These are phyloP conservation scores for Dendrocincla tyrannina DNA, from an alignment of 2,797 vertebrate genomes.

Conservation along the genomic window DNA sequence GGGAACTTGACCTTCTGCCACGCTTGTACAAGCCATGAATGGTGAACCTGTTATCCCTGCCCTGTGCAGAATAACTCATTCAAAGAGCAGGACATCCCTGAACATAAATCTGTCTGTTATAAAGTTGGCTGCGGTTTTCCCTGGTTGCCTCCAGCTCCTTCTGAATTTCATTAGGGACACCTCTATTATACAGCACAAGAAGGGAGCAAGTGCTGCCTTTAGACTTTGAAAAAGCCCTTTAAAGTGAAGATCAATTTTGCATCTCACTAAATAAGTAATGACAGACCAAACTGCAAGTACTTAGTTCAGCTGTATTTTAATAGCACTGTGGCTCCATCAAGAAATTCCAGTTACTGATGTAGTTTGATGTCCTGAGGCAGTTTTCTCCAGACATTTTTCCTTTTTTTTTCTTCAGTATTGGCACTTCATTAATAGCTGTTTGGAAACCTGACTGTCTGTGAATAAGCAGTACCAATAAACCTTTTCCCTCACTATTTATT, in stretches of 20 bases:
- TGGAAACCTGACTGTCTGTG: not conserved
- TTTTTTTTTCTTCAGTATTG: not conserved
- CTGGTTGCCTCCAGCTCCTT: not conserved
- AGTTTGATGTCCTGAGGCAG: not conserved
- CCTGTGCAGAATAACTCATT: not conserved
- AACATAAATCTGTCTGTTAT: constrained; percentile 51
- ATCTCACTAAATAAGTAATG: constrained; percentile 55
- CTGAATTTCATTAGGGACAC: constrained; percentile 51
- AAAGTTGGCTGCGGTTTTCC: not conserved
- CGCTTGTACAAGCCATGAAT: not conserved
- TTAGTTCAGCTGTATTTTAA: constrained; percentile 55
- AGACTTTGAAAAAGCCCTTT: constrained; percentile 29
- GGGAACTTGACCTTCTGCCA: constrained; percentile 55
- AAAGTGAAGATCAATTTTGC: constrained; percentile 51
- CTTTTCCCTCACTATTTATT: constrained; percentile 3
- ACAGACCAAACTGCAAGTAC: constrained; percentile 47
- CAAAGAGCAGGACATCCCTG: not conserved
- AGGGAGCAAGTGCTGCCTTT: constrained; percentile 4
- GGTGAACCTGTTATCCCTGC: constrained; percentile 3
- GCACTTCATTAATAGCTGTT: constrained; percentile 25
- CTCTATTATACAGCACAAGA: constrained; percentile 15
- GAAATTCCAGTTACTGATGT: constrained; percentile 13
- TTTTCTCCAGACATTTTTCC: constrained; percentile 12
- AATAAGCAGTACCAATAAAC: not conserved
- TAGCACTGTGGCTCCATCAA: not conserved